A percentile compares a stretch with the other conserved stretches of the same genome.
Conservation (phyloP, 2,888 invertebrate genomes). For the Cheilosia impressa region DNA sequence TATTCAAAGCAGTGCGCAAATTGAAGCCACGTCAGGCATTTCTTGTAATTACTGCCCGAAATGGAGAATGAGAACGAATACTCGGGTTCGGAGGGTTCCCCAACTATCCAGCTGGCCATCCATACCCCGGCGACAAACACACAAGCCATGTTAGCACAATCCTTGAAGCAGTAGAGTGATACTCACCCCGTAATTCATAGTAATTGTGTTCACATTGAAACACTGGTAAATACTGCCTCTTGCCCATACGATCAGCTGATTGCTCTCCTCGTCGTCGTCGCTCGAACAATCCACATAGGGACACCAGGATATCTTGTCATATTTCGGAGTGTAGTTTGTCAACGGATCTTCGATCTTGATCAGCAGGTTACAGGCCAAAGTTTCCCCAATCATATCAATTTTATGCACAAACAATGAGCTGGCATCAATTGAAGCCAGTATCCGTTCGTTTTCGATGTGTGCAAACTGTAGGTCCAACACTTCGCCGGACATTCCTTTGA, state of each 20-base stretch:
- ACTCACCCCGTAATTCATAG: conserved; percentile 81
- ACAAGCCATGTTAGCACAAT: neutral
- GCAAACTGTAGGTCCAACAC: conserved; percentile 97
- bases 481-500: conserved; percentile 94
- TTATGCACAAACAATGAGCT: conserved; percentile 93
- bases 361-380: conserved; percentile 85
- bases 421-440: conserved; percentile 95
- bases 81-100: no score
- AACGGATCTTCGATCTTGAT: conserved; percentile 83
- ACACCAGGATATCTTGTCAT: conserved; percentile 95
- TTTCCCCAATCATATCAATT: conserved; percentile 87
- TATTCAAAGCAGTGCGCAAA: no score
- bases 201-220: conserved; percentile 81
- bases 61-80: no score
- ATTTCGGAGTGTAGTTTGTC: conserved; percentile 83
- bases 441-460: conserved; percentile 89
- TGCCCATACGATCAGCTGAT: conserved; percentile 91
- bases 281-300: conserved; percentile 86
- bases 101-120: no score
- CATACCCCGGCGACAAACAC: no score
- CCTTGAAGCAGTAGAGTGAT: neutral
- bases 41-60: no score
- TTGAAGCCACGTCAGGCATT: no score
- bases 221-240: conserved; percentile 87
- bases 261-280: conserved; percentile 87